These are phyloP conservation scores for Hypotaenidia okinawae DNA, from an alignment of 2,797 vertebrate genomes.

Conservation along the genomic window DNA sequence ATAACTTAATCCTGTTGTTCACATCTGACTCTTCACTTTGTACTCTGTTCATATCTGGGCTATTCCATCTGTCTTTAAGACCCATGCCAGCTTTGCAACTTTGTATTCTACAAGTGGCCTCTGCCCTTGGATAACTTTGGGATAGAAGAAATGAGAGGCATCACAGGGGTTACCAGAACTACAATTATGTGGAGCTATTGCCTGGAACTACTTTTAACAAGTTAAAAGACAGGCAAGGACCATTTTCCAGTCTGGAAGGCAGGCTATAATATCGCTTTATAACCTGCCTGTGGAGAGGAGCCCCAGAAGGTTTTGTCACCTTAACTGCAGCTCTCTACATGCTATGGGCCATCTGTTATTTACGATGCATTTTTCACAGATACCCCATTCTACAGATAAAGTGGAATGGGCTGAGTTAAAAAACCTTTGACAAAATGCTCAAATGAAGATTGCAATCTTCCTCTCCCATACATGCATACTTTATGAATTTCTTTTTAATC, in stretches of 20 bases:
- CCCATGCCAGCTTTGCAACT: background rate
- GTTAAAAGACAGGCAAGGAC: background rate
- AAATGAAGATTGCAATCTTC: background rate
- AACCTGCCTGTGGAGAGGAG: background rate
- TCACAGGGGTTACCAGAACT: background rate
- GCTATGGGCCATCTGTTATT: background rate
- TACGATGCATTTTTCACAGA: background rate
- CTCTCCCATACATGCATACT: constrained; percentile 13
- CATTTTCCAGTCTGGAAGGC: background rate
- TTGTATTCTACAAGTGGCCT: background rate
- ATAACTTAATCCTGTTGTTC: background rate
- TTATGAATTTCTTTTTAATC: constrained; percentile 53
- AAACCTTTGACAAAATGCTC: background rate
- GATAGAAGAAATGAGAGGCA: background rate
- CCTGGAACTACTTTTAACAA: background rate
- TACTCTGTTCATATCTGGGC: background rate
- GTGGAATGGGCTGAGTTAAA: background rate
- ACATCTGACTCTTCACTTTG: background rate
- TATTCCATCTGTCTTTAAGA: background rate
- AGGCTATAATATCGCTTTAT: background rate
- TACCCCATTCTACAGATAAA: background rate
- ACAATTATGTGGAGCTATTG: background rate
- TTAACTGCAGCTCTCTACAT: background rate
- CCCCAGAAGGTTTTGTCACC: background rate
- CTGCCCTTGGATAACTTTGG: background rate